These are phyloP conservation scores for Odontocerum albicorne DNA, from an alignment of 2,888 invertebrate species.

Conservation along the genomic window DNA sequence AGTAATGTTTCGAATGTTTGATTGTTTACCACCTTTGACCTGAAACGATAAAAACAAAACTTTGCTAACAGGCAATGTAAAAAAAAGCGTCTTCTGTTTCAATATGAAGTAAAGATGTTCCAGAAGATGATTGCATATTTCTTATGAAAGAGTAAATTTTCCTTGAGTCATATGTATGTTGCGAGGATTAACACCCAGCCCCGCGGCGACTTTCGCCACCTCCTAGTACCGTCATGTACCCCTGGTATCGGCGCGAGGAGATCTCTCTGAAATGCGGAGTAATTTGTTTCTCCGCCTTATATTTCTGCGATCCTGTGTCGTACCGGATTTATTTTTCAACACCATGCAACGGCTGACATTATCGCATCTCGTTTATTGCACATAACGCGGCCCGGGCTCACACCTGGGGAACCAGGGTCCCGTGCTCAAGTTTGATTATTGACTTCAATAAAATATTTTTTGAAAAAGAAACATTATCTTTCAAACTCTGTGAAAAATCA, in stretches of 20 bases:
- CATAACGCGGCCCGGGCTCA: neutral
- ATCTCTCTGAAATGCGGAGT: conserved; percentile 34
- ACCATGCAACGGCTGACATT: conserved; percentile 28
- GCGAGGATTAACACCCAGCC: conserved; percentile 7
- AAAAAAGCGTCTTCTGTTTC: no score
- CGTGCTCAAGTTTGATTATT: no score
- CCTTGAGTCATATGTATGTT: no score
- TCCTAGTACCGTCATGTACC: conserved; percentile 19
- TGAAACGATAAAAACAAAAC: no score
- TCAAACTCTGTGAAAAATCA: no score
- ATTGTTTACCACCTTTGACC: no score
- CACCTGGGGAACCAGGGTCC: neutral
- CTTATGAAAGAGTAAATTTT: no score
- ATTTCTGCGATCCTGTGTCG: conserved; percentile 33
- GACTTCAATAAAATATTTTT: no score
- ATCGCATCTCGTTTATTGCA: conserved; percentile 21
- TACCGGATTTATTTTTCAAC: conserved; percentile 35
- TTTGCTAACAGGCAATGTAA: no score
- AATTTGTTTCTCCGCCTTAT: conserved; percentile 34
- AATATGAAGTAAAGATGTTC: no score
- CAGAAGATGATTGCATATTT: no score
- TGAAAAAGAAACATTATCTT: no score
- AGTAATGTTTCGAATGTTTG: conserved; percentile 1
- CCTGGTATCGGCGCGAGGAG: conserved; percentile 23
- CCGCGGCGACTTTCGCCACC: conserved; percentile 26